Evolutionary conservation across 2,888 invertebrate species (phyloP).

Genomic region (Petrolisthes cinctipes): DNA sequence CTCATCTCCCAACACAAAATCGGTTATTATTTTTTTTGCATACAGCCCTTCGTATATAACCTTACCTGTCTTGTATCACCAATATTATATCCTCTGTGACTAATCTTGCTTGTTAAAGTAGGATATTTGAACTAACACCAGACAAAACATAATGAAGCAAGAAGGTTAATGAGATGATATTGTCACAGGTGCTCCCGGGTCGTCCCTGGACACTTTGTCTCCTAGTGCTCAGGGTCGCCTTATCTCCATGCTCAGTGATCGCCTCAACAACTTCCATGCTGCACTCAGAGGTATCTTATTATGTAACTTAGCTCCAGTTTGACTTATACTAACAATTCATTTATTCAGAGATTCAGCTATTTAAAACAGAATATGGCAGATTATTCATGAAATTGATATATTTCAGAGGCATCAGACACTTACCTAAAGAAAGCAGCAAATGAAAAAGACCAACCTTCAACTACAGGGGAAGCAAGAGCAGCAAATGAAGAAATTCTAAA

Average conservation of each 20-base stretch:
- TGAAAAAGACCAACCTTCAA: constrained; percentile 35
- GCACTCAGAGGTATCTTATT: constrained; percentile 41
- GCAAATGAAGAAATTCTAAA: constrained; percentile 46
- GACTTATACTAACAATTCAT: too few relatives aligned
- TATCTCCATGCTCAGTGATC: constrained; percentile 47
- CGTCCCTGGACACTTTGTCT: constrained; percentile 35
- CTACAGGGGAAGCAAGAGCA: constrained; percentile 42
- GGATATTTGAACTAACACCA: too few relatives aligned
- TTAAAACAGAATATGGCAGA: neutral
- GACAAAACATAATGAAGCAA: too few relatives aligned
- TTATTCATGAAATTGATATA: neutral
- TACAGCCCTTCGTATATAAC: too few relatives aligned
- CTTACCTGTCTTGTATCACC: too few relatives aligned
- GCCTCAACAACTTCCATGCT: constrained; percentile 46
- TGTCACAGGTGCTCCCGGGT: constrained; percentile 7
- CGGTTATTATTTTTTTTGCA: neutral
- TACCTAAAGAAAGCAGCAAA: constrained; percentile 43
- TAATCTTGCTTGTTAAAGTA: too few relatives aligned
- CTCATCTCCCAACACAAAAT: neutral
- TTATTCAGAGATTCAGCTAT: neutral
- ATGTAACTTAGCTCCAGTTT: too few relatives aligned
- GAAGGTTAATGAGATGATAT: neutral
- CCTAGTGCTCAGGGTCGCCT: constrained; percentile 53
- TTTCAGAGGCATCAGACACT: constrained; percentile 43
- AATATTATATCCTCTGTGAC: too few relatives aligned